Evolutionary conservation across 2,797 vertebrate genomes (phyloP).

Genomic region (Myripristis murdjan): DNA sequence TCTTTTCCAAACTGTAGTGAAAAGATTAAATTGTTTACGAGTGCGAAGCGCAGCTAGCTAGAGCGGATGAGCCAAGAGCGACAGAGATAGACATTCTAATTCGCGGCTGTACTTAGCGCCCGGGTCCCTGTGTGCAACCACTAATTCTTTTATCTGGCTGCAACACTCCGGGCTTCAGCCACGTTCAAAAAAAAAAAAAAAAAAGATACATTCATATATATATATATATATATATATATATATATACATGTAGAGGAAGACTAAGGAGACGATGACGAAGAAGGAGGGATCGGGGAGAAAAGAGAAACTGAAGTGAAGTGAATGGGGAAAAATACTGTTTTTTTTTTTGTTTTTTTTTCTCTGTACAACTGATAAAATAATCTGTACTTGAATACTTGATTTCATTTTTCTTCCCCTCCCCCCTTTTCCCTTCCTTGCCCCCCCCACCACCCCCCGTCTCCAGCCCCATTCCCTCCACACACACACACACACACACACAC

Average conservation of each 20-base stretch:
- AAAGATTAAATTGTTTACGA: constrained; percentile 99
- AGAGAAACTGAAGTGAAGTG: constrained; percentile 81
- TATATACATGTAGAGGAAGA: constrained; percentile 21
- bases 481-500: no score
- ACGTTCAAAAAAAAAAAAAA: constrained; percentile 88
- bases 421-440: constrained; percentile 12
- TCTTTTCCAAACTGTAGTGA: constrained; percentile 92
- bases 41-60: constrained; percentile 91
- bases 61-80: constrained; percentile 93
- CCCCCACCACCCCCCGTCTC: no score
- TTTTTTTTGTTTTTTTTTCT: no score
- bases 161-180: constrained; percentile 97
- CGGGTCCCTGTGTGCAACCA: constrained; percentile 93
- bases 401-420: constrained; percentile 78
- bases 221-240: neutral
- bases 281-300: neutral
- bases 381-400: constrained; percentile 95
- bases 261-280: constrained; percentile 7
- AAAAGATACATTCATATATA: no score
- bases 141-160: constrained; percentile 99
- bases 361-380: constrained; percentile 93
- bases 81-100: constrained; percentile 99
- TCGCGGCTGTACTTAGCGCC: constrained; percentile 93
- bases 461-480: no score
- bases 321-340: constrained; percentile 90